Conservation (phyloP, 2,113 vertebrate genomes). For the Dermatemys mawii region DNA sequence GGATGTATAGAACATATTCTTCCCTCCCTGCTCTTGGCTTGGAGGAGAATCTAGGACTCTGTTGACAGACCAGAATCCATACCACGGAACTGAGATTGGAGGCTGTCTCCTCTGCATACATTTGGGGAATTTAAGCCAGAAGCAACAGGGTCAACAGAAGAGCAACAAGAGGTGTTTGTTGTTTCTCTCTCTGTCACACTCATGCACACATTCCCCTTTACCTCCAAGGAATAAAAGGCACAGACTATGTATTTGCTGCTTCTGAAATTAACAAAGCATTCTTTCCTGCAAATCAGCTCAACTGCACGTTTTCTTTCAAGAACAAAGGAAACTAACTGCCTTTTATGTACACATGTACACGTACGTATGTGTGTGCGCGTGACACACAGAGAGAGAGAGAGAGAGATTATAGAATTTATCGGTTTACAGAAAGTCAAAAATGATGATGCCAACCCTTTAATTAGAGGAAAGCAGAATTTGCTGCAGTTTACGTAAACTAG, state of each 20-base stretch:
- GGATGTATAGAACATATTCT: background rate
- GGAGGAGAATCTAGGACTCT: background rate
- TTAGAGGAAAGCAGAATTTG: background rate
- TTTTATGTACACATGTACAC: background rate
- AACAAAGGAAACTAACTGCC: background rate
- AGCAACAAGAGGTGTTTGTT: background rate
- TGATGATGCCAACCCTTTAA: background rate
- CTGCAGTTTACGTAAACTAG: background rate
- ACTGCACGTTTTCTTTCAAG: background rate
- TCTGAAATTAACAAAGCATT: background rate
- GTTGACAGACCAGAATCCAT: background rate
- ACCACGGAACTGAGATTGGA: background rate
- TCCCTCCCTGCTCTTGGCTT: background rate
- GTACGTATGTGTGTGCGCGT: background rate
- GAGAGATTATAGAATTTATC: background rate
- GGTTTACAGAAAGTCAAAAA: background rate
- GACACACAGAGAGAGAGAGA: too few species aligned
- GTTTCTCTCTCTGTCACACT: background rate
- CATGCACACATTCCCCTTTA: background rate
- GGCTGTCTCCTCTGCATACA: background rate
- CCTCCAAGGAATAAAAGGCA: background rate
- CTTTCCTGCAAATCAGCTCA: background rate
- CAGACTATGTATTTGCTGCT: background rate
- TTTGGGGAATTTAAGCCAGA: background rate
- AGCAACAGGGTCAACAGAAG: background rate